Percentiles rank a stretch among this genome's conserved stretches.
Conservation (phyloP, 2,113 vertebrate species). For the Clupea harengus region DNA sequence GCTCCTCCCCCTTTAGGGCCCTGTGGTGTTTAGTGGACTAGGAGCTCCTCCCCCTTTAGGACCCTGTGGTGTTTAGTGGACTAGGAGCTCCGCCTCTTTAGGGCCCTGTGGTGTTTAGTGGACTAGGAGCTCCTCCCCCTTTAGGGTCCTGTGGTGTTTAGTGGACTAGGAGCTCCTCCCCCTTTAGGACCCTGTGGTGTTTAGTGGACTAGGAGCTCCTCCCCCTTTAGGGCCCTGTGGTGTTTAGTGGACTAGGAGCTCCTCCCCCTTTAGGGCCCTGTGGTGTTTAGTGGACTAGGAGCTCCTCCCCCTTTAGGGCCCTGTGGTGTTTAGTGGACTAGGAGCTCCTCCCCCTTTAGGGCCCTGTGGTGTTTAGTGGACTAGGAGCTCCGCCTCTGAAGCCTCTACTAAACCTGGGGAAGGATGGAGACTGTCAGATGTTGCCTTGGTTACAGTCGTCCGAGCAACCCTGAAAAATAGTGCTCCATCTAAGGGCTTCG, state of each 20-base stretch:
- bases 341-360: neutral
- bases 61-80: neutral
- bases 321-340: neutral
- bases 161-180: neutral
- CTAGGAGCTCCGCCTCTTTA: neutral
- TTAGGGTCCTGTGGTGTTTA: neutral
- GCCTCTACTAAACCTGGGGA: neutral
- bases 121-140: neutral
- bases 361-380: neutral
- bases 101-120: neutral
- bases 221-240: neutral
- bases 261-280: neutral
- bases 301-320: neutral
- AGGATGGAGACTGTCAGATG: neutral
- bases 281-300: neutral
- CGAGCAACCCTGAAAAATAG: slow-evolving; percentile 27
- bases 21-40: neutral
- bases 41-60: neutral
- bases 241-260: neutral
- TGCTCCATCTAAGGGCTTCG: slow-evolving; percentile 19
- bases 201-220: neutral
- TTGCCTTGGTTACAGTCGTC: slow-evolving; percentile 34
- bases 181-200: neutral
- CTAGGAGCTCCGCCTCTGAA: too few species aligned
- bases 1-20: neutral